A percentile compares a stretch with the other conserved stretches of the same genome.
Conservation (phyloP, 2,113 vertebrate genomes). For the Cynoglossus semilaevis region DNA sequence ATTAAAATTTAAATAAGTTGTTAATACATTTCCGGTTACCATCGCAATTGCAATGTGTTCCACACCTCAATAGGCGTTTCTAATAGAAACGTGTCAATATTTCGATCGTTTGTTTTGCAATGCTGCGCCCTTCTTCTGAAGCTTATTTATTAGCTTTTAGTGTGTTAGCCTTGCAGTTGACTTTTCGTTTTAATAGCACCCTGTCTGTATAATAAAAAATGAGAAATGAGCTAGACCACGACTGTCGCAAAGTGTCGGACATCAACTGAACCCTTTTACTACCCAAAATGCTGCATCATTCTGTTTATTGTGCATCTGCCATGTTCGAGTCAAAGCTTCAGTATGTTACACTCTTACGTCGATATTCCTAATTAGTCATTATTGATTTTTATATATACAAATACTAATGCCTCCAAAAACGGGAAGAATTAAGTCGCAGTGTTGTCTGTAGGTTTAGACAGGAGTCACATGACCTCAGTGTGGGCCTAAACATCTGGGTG, state of each 20-base stretch:
- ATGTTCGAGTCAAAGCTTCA: neutral
- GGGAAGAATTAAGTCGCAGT: slow-evolving; percentile 1
- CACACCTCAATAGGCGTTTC: too few relatives aligned
- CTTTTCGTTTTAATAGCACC: neutral
- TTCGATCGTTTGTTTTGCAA: neutral
- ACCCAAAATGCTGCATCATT: slow-evolving; percentile 25
- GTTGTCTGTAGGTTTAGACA: neutral
- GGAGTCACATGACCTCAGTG: slow-evolving; percentile 40
- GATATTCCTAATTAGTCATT: neutral
- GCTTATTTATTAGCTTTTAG: slow-evolving; percentile 26
- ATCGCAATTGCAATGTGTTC: too few relatives aligned
- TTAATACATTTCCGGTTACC: too few relatives aligned
- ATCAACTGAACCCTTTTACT: neutral
- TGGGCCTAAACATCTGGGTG: slow-evolving; percentile 3
- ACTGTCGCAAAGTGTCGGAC: neutral
- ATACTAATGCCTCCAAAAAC: neutral
- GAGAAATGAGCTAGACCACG: neutral
- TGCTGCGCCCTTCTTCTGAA: neutral
- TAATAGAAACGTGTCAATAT: neutral
- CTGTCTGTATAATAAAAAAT: too few relatives aligned
- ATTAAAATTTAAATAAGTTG: neutral
- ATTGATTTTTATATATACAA: neutral
- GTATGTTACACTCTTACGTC: neutral
- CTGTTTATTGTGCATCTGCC: neutral
- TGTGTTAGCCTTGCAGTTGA: slow-evolving; percentile 11